phyloP scores from a whole-genome alignment of 2,113 vertebrate species.

The Edolisoma coerulescens region DNA sequence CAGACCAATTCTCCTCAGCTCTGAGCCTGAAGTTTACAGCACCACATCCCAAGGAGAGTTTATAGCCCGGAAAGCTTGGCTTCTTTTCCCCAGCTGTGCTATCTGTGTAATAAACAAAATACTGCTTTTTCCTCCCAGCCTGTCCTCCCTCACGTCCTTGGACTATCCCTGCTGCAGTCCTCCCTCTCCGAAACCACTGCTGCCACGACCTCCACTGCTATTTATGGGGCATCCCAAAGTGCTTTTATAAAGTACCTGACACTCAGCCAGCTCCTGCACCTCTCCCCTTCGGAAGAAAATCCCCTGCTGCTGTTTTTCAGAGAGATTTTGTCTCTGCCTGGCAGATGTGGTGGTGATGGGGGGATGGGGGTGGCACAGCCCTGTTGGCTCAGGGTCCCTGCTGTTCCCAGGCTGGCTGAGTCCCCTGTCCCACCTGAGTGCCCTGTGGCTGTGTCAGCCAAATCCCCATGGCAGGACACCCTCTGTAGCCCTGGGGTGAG shows the following conservation, averaged over 20 bases:
- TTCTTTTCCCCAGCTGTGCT: neutral
- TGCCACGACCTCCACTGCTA: neutral
- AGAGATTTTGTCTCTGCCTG: neutral
- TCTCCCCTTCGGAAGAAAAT: neutral
- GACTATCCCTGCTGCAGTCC: neutral
- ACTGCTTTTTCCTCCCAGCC: neutral
- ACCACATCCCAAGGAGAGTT: neutral
- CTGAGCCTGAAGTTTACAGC: neutral
- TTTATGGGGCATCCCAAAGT: neutral
- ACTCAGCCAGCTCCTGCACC: neutral
- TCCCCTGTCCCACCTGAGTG: neutral
- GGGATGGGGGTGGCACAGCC: neutral
- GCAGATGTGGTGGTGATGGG: fast-evolving
- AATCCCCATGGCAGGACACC: neutral
- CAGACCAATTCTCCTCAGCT: neutral
- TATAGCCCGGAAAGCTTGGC: neutral
- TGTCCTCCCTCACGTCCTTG: neutral
- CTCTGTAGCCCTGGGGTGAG: fast-evolving
- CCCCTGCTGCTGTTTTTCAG: neutral
- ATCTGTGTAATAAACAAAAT: neutral
- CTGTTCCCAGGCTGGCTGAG: neutral
- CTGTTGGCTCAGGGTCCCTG: neutral
- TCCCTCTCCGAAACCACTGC: neutral
- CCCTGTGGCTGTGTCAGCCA: neutral
- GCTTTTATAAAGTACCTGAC: neutral